Evolutionary conservation across 2,888 invertebrate species (phyloP), one percentile per base, ranked within the genome.

Genomic region (Unio delphinus): DNA sequence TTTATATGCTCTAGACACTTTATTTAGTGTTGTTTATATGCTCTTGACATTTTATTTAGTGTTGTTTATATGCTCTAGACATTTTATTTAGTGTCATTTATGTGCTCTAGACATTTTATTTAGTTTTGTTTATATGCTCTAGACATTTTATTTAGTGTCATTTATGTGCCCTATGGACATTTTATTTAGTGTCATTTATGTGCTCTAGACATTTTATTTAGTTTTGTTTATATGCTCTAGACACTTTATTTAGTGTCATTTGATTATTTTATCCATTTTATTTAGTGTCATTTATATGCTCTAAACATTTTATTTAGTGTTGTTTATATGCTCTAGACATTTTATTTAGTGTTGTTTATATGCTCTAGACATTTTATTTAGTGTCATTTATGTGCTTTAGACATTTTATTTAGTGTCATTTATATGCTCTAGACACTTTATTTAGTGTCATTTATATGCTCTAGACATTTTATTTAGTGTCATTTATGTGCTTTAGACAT

Each of bases 391-490:
- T 58, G 8, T n/a, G n/a, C 7, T n/a, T 11, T 58, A 58, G 23
- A n/a, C 58, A n/a, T 58, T 58, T 58, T 23, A 58, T 23, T 23
- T n/a, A 20, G 20, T 20, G n/a, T 58, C 6, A 58, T 34, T 58
- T 6, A 8, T 58, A 0, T 23, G 23, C 1, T n/a, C 8, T 58
- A 61, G 6, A 61, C 28, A 4, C 5, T 30, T 20, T 64, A 23
- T 56, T 23, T n/a, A 15, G 54, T 58, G 34, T 20, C n/a, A 34
- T 54, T 70, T 45, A 63, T 74, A 70, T 64, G 72, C 90, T 91
- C 64, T 89, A 94, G 95, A 96, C 90, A 7, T 6, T 58, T 58
- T 58, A 6, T n/a, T 58, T n/a, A 58, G n/a, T 58, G 20, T 3
- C 1, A 2, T 57, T 4, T 23, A 57, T 57, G 1, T 3, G 3